These are phyloP conservation scores for Eulemur albifrons DNA, from an alignment of 2,797 vertebrate species.

Conservation along the genomic window DNA sequence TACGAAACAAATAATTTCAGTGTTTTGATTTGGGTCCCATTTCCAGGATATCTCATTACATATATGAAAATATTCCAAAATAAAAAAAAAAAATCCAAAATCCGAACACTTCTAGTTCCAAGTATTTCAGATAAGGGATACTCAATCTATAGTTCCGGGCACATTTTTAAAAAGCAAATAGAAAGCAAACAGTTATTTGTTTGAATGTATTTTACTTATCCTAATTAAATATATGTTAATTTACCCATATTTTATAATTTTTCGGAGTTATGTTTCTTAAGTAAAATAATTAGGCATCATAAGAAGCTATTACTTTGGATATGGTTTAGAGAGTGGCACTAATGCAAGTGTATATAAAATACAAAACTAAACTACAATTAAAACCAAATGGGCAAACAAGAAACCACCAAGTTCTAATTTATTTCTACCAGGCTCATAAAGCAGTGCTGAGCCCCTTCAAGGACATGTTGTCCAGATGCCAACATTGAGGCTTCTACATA, in stretches of 20 bases:
- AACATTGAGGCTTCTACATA: not conserved
- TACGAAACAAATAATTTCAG: not conserved
- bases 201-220: not conserved
- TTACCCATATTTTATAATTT: not conserved
- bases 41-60: not conserved
- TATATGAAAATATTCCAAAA: not conserved
- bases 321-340: not conserved
- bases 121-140: not conserved
- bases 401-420: not conserved
- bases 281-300: not conserved
- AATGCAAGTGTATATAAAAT: not conserved
- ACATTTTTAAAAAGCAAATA: not conserved
- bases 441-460: not conserved
- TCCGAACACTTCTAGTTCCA: not conserved
- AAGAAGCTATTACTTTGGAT: not conserved
- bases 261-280: not conserved
- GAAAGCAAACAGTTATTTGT: not conserved
- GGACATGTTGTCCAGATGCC: not conserved
- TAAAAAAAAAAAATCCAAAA: too few relatives aligned
- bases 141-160: not conserved
- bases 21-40: not conserved
- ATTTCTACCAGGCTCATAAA: not conserved
- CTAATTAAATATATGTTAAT: not conserved
- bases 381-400: not conserved
- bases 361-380: not conserved